Percentiles rank a stretch among this genome's conserved stretches.
These are phyloP conservation scores for Slavum lentiscoides DNA, from an alignment of 2,888 invertebrate species.

Conservation along the genomic window DNA sequence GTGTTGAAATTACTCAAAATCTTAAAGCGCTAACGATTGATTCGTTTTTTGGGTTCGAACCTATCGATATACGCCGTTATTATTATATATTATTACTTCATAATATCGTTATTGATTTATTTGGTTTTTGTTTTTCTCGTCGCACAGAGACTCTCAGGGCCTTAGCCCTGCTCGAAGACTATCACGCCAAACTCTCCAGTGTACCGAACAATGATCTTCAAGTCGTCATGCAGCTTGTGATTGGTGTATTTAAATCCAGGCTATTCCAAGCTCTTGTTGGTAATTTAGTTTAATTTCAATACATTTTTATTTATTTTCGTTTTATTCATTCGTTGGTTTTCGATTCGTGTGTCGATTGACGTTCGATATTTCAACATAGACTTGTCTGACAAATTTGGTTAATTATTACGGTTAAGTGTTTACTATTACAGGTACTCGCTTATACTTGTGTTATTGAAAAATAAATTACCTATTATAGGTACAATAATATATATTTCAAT, in stretches of 20 bases:
- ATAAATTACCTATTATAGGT: too few relatives aligned
- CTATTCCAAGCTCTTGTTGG: constrained; percentile 97
- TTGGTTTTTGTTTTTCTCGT: not conserved
- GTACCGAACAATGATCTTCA: constrained; percentile 94
- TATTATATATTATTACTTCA: not conserved
- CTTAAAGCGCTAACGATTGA: too few relatives aligned
- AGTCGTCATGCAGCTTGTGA: constrained; percentile 95
- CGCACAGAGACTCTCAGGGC: constrained; percentile 94
- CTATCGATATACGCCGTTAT: not conserved
- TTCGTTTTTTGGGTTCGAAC: not conserved
- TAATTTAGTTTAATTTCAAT: constrained; percentile 64
- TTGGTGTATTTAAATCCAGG: constrained; percentile 96
- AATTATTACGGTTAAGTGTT: too few relatives aligned
- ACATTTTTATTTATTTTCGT: not conserved
- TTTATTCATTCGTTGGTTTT: too few relatives aligned
- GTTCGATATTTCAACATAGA: not conserved
- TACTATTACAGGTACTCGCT: too few relatives aligned
- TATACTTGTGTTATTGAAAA: too few relatives aligned
- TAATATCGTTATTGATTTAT: constrained; percentile 10
- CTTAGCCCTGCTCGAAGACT: constrained; percentile 96
- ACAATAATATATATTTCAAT: too few relatives aligned
- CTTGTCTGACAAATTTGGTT: not conserved
- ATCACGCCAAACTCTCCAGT: constrained; percentile 89
- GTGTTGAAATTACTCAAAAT: not conserved
- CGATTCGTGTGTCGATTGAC: too few relatives aligned